These are phyloP conservation scores for Portevinia maculata DNA, from an alignment of 2,888 invertebrate species.

Conservation along the genomic window DNA sequence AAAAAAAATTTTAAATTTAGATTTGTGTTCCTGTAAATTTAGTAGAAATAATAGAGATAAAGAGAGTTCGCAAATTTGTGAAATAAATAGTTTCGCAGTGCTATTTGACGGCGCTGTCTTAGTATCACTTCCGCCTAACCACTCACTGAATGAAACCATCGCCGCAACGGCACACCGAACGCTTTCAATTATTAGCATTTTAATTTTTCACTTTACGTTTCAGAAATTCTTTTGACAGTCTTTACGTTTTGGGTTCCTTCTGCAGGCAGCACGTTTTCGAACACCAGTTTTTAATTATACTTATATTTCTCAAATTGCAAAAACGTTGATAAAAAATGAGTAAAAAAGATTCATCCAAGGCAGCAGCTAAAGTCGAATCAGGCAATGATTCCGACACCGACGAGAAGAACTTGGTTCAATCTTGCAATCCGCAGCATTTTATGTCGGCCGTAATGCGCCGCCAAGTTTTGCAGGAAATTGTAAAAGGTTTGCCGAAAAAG, in stretches of 20 bases:
- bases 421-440: constrained; percentile 70
- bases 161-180: constrained; percentile 5
- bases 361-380: constrained; percentile 46
- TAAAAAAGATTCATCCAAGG: constrained; percentile 58
- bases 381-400: constrained; percentile 62
- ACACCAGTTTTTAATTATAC: constrained; percentile 56
- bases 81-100: no score
- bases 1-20: no score
- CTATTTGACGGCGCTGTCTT: not conserved
- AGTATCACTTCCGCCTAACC: no score
- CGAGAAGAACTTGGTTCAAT: constrained; percentile 53
- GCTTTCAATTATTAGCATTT: constrained; percentile 45
- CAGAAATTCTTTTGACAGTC: constrained; percentile 53
- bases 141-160: constrained; percentile 20
- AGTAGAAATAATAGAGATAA: no score
- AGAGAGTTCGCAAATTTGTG: no score
- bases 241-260: constrained; percentile 69
- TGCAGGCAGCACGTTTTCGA: constrained; percentile 67
- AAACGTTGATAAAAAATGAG: constrained; percentile 52
- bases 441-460: constrained; percentile 81
- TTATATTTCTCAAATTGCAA: constrained; percentile 56
- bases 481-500: constrained; percentile 79
- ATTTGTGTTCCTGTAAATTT: no score
- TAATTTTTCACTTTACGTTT: constrained; percentile 51
- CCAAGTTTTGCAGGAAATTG: constrained; percentile 82